Conservation (phyloP, 2,113 vertebrate genomes). For the Hypomesus transpacificus region DNA sequence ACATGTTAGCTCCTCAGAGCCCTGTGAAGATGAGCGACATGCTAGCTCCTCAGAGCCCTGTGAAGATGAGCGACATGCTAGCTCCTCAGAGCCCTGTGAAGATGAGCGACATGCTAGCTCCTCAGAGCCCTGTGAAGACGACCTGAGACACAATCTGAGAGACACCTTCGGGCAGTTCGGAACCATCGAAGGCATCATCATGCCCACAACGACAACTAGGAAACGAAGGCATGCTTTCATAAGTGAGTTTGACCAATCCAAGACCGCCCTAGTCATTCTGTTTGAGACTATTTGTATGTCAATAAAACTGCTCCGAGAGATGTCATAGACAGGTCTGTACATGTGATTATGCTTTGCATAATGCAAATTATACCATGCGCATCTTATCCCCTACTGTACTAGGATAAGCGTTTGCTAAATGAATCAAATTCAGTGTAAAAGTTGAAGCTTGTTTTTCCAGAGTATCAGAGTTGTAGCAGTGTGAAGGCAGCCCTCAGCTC, state of each 20-base stretch:
- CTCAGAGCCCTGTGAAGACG: slow-evolving; percentile 61
- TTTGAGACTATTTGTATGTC: background rate
- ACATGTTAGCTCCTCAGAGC: slow-evolving; percentile 32
- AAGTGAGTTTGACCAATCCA: slow-evolving; percentile 68
- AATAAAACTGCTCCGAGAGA: background rate
- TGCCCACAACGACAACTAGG: slow-evolving; percentile 61
- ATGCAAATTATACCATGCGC: background rate
- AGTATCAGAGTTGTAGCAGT: slow-evolving; percentile 66
- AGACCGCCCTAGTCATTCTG: background rate
- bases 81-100: slow-evolving; percentile 58
- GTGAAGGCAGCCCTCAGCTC: slow-evolving; percentile 61
- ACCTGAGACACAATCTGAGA: slow-evolving; percentile 64
- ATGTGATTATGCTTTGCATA: too few relatives aligned
- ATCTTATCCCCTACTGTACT: background rate
- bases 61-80: slow-evolving; percentile 49
- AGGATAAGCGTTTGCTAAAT: background rate
- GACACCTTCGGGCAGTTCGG: slow-evolving; percentile 70
- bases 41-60: slow-evolving; percentile 48
- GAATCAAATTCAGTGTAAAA: slow-evolving; percentile 4
- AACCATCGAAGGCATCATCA: slow-evolving; percentile 65
- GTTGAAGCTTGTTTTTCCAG: slow-evolving; percentile 53
- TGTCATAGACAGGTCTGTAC: too few relatives aligned
- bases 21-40: slow-evolving; percentile 61
- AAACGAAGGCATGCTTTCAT: slow-evolving; percentile 73
- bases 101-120: background rate